phyloP scores from a whole-genome alignment of 2,888 invertebrate species.

The Coelogynopora nodosa region DNA sequence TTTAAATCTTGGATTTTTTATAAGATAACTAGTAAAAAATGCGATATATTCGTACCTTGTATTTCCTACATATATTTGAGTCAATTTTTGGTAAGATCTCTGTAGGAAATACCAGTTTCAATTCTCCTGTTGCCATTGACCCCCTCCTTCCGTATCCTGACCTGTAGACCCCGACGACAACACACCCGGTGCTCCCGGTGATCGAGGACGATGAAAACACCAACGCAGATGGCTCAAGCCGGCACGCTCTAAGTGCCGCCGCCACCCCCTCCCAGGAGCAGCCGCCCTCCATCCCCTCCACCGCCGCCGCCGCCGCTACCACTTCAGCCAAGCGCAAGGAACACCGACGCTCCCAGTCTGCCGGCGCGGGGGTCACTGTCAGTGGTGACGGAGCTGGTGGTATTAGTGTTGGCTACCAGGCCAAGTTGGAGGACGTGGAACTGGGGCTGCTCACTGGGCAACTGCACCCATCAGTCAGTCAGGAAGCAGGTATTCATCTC shows the following conservation, averaged over 20 bases:
- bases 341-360: not conserved
- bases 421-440: not conserved
- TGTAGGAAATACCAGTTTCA: too few relatives aligned
- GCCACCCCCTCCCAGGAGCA: not conserved
- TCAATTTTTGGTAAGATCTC: too few relatives aligned
- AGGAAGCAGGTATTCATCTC: too few relatives aligned
- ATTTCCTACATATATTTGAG: too few relatives aligned
- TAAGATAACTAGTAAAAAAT: too few relatives aligned
- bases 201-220: constrained; percentile 7
- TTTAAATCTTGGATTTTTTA: too few relatives aligned
- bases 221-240: not conserved
- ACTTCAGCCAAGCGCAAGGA: not conserved
- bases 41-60: too few relatives aligned
- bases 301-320: not conserved
- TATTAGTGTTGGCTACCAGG: too few relatives aligned
- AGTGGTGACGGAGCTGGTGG: too few relatives aligned
- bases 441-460: not conserved
- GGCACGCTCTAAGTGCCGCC: not conserved
- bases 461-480: too few relatives aligned
- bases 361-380: too few relatives aligned
- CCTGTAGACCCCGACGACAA: not conserved
- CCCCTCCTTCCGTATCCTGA: not conserved
- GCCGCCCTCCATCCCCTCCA: not conserved
- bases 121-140: too few relatives aligned
- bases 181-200: not conserved